These are phyloP conservation scores for Cyprinella venusta DNA, from an alignment of 2,797 vertebrate species.

Conservation along the genomic window DNA sequence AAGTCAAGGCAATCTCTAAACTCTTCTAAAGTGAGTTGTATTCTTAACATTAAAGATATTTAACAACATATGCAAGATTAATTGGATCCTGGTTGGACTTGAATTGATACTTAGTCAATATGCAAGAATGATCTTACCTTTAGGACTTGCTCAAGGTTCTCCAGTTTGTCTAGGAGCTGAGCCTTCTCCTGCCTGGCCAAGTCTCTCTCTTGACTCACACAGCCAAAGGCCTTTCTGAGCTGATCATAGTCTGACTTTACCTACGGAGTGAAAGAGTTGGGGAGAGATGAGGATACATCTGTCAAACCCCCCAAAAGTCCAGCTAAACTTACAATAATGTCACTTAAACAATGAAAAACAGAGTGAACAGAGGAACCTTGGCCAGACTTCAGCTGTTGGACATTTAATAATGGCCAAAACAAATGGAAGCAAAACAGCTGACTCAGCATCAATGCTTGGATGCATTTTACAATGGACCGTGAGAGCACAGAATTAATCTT, in stretches of 20 bases:
- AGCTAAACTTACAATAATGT: background rate
- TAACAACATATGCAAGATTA: background rate
- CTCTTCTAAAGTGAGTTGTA: background rate
- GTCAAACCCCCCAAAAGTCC: background rate
- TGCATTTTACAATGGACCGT: conserved; percentile 30
- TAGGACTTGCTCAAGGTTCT: conserved; percentile 91
- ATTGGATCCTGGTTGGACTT: background rate
- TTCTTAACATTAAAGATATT: background rate
- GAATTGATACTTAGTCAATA: background rate
- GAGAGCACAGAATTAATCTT: conserved; percentile 44
- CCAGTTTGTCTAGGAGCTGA: conserved; percentile 88
- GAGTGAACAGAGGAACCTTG: conserved; percentile 20
- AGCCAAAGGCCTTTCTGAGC: conserved; percentile 75
- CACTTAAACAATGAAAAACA: conserved; percentile 10
- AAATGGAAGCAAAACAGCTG: conserved; percentile 43
- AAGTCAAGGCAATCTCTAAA: background rate
- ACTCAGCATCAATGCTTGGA: conserved; percentile 29
- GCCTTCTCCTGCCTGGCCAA: conserved; percentile 81
- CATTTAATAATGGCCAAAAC: conserved; percentile 39
- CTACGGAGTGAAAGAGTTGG: conserved; percentile 65
- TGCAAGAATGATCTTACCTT: conserved; percentile 78
- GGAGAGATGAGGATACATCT: conserved; percentile 4
- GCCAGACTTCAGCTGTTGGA: conserved; percentile 29
- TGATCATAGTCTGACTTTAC: conserved; percentile 84
- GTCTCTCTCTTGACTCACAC: conserved; percentile 82